Conservation (phyloP, 2,888 invertebrate species). For the Helleia helle region DNA sequence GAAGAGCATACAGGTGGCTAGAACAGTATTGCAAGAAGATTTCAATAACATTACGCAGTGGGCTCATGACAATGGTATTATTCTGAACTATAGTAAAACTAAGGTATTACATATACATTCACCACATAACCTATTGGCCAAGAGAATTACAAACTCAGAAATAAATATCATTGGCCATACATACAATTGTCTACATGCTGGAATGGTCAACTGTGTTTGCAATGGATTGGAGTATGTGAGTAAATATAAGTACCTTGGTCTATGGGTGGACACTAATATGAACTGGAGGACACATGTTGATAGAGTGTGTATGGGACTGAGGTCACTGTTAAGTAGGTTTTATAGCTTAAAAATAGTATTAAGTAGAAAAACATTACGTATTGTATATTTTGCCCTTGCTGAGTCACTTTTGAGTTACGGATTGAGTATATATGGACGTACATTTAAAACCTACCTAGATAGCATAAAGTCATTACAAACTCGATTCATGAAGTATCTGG, state of each 20-base stretch:
- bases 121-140: slow-evolving; percentile 11
- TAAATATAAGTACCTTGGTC: no score
- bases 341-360: no score
- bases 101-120: slow-evolving; percentile 14
- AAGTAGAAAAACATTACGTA: no score
- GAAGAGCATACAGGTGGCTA: not conserved
- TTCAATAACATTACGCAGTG: slow-evolving; percentile 14
- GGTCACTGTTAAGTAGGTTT: no score
- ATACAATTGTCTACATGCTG: slow-evolving; percentile 14
- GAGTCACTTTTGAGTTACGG: no score
- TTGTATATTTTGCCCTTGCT: no score
- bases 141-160: not conserved
- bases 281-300: no score
- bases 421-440: not conserved
- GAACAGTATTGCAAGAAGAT: slow-evolving; percentile 10
- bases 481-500: not conserved
- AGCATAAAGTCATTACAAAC: not conserved
- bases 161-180: slow-evolving; percentile 13
- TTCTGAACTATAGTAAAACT: slow-evolving; percentile 14
- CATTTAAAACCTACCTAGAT: not conserved
- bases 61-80: slow-evolving; percentile 18
- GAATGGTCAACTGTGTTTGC: not conserved
- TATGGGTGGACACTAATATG: no score
- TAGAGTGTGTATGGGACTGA: no score
- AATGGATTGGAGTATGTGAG: not conserved